These are phyloP conservation scores for Chunga burmeisteri DNA, from an alignment of 2,113 vertebrate species.

Conservation along the genomic window DNA sequence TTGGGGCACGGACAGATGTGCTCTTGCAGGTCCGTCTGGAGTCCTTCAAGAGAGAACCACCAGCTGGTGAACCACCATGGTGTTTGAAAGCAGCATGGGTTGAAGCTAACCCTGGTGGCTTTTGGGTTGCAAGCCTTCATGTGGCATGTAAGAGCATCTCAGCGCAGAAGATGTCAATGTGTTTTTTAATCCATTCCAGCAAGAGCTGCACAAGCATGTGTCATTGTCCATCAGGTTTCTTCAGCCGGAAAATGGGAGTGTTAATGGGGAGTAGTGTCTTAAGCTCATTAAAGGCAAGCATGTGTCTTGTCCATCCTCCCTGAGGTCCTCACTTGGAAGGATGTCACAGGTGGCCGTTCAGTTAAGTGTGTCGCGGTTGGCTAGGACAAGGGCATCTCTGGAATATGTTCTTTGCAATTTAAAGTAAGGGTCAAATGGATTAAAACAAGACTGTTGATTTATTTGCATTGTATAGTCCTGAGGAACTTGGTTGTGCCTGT, in stretches of 20 bases:
- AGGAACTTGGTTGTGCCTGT: not conserved
- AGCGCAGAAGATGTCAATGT: not conserved
- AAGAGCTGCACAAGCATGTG: not conserved
- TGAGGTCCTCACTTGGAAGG: not conserved
- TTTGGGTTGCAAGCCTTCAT: not conserved
- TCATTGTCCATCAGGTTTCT: not conserved
- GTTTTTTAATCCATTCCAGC: not conserved
- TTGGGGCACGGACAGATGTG: not conserved
- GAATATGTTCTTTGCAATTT: not conserved
- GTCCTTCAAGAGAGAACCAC: not conserved
- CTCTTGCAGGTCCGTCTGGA: not conserved
- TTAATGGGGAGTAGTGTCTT: not conserved
- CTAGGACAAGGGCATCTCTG: not conserved
- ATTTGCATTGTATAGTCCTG: not conserved
- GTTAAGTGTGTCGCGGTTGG: fast-evolving
- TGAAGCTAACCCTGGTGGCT: not conserved
- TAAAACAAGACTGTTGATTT: not conserved
- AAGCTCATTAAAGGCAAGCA: not conserved
- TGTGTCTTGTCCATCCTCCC: not conserved
- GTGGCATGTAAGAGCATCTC: not conserved
- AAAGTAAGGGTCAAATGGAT: not conserved
- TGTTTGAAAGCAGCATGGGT: not conserved
- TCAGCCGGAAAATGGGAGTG: not conserved
- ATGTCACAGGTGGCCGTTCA: not conserved
- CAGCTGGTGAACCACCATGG: not conserved